Evolutionary conservation across 2,797 vertebrate genomes (phyloP).

Genomic region (Sylvia borin): DNA sequence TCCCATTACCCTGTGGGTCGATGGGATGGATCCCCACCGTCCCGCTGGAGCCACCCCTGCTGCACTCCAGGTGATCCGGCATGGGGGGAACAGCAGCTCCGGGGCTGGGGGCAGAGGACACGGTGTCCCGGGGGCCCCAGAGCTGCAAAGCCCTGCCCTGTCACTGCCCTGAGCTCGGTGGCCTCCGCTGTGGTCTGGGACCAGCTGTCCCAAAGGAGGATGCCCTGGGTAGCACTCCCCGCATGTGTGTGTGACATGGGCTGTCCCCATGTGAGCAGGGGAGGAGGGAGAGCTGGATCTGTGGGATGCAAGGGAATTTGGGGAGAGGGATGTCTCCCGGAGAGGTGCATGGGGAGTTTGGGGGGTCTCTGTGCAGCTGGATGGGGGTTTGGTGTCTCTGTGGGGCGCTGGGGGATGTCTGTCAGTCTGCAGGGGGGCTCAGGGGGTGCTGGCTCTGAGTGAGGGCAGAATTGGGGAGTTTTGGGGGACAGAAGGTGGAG

Average conservation of each 20-base stretch:
- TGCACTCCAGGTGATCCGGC: background rate
- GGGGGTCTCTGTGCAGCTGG: no score
- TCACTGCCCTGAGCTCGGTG: background rate
- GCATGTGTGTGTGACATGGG: background rate
- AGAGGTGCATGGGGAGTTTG: background rate
- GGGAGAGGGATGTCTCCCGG: no score
- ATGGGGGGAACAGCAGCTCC: rapidly evolving
- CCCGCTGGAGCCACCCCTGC: background rate
- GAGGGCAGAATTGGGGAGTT: rapidly evolving
- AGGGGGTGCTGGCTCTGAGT: background rate
- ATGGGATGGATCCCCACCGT: background rate
- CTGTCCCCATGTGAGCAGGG: background rate
- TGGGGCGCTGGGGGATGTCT: background rate
- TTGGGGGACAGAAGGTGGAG: rapidly evolving
- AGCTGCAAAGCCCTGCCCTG: background rate
- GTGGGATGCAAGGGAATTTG: background rate
- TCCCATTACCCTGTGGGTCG: rapidly evolving
- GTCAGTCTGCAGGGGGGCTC: background rate
- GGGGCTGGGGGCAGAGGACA: background rate
- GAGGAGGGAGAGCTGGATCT: background rate
- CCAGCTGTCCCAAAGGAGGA: rapidly evolving
- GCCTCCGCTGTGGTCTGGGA: background rate
- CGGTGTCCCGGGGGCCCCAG: rapidly evolving
- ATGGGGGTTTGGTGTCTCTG: background rate
- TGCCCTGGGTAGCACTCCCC: background rate